phyloP scores from a whole-genome alignment of 2,797 vertebrate species.

The Calcarius lapponicus region DNA sequence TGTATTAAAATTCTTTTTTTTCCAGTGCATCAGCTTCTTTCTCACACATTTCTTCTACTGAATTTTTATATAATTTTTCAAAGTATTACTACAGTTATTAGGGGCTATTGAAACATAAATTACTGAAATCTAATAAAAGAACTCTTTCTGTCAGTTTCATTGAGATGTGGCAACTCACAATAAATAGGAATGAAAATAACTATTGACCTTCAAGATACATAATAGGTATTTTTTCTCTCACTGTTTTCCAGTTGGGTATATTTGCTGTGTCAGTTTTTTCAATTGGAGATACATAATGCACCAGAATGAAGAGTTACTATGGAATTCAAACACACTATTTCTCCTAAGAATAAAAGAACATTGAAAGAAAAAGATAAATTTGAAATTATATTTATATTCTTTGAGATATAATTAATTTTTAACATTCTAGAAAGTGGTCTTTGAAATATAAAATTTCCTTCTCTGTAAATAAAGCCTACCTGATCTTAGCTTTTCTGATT shows the following conservation, averaged over 20 bases:
- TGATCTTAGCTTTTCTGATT: neutral
- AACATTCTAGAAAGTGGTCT: neutral
- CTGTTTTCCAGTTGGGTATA: neutral
- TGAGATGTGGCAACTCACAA: neutral
- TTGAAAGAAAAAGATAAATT: neutral
- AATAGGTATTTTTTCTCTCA: neutral
- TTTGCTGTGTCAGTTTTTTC: neutral
- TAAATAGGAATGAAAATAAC: neutral
- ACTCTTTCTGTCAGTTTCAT: neutral
- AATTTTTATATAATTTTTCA: neutral
- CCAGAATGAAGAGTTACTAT: neutral
- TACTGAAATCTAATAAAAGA: neutral
- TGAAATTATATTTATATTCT: neutral
- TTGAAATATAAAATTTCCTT: neutral
- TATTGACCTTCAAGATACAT: rapidly evolving
- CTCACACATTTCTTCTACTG: neutral
- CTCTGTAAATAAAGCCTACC: neutral
- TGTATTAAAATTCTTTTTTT: neutral
- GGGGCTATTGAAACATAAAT: neutral
- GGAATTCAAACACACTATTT: neutral
- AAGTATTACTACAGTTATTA: neutral
- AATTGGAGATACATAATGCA: neutral
- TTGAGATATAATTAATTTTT: neutral
- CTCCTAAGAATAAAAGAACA: neutral
- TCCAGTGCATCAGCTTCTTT: neutral